phyloP scores from a whole-genome alignment of 2,888 invertebrate species.

The Aporophyla nigra region DNA sequence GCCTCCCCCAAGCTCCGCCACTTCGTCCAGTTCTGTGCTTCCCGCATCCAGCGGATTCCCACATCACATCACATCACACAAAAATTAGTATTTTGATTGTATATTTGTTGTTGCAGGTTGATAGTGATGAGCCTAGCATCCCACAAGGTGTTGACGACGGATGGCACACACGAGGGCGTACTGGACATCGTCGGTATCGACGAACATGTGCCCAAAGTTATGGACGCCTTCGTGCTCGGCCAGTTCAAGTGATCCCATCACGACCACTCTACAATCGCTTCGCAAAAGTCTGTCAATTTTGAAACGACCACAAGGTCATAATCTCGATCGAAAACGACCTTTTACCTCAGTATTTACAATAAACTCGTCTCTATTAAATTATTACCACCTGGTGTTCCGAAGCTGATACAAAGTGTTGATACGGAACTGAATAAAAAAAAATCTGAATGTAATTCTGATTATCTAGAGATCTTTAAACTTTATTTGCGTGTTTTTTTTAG shows the following conservation, averaged over 20 bases:
- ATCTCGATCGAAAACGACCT: constrained; percentile 70
- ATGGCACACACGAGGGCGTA: constrained; percentile 88
- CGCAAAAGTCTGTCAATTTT: constrained; percentile 63
- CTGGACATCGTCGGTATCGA: constrained; percentile 92
- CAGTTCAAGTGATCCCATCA: constrained; percentile 84
- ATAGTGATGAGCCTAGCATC: constrained; percentile 91
- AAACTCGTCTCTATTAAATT: constrained; percentile 71
- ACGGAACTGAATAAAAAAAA: constrained; percentile 60
- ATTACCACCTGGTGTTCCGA: constrained; percentile 82
- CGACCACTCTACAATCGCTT: constrained; percentile 44
- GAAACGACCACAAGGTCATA: constrained; percentile 56
- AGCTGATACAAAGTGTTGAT: constrained; percentile 55
- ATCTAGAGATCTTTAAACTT: constrained; percentile 63
- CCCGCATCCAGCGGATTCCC: too few relatives aligned
- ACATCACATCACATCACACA: too few relatives aligned
- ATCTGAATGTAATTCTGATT: constrained; percentile 68
- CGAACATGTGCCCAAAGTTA: constrained; percentile 91
- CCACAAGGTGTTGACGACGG: constrained; percentile 87
- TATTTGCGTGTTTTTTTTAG: constrained; percentile 66
- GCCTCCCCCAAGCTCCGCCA: too few relatives aligned
- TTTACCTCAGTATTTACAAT: constrained; percentile 81
- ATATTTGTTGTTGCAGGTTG: constrained; percentile 82
- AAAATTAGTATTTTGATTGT: not conserved
- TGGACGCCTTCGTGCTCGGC: constrained; percentile 92
- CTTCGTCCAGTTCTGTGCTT: too few relatives aligned